Base-by-base conservation (phyloP, 2,888 invertebrate species). In the Molorchus minor region DNA sequence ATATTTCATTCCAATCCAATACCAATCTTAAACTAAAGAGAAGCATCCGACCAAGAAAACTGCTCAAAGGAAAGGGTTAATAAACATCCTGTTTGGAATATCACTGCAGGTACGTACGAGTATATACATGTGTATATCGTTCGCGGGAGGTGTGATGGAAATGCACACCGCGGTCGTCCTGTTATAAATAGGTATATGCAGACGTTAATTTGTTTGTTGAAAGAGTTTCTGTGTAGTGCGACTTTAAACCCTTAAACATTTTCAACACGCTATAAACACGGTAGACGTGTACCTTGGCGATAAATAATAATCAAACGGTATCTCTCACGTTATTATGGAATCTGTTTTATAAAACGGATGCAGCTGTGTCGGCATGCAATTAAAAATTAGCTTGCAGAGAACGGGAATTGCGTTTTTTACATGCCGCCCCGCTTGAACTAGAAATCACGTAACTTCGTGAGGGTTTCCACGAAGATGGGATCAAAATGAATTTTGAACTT, bases 101-200 rank as follows among this genome's bases (percentile, higher is more conserved):
- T 3, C 33, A 12, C 33, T 3, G 5, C 33, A 33, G 33, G 33
- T 33, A 33, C 12, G n/a, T 25, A 3, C 25, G 4, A 3, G 25
- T 5, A 3, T 3, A 47, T 35, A 15, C 15, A 43, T 21, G 21
- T 21, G 13, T n/a, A 47, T 47, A 17, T 35, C 46, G 30, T 16
- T 8, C 19, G 35, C 19, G 21, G 13, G 35, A 29, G 30, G 12
- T 36, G 19, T 36, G 4, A 12, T 3, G 7, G 2, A 35, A 35
- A 33, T 47, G 10, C 35, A 25, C 25, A 25, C n/a, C 38, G 25
- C 38, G n/a, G 13, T 16, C 38, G 29, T 49, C 49, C 49, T 38
- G 38, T 38, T 25, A 49, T 49, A 49, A 49, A 49, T 49, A 38
- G n/a, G n/a, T n/a, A n/a, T n/a, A n/a, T n/a, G n/a, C n/a, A n/a